Conservation (phyloP, 2,888 invertebrate species). For the Drosophila siamana region DNA sequence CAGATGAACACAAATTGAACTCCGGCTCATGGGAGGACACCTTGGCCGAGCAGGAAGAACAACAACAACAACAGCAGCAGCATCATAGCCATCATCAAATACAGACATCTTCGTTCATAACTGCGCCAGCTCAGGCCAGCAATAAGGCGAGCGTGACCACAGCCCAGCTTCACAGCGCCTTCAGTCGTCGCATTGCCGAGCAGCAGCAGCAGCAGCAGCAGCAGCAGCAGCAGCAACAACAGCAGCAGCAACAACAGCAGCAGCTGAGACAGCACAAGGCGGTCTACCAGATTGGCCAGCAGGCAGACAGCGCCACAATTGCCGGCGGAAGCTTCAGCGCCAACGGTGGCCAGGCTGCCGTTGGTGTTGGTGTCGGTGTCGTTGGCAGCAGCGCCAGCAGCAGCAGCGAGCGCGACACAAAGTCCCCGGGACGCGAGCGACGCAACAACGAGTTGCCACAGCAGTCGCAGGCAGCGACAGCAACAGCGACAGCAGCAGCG, state of each 20-base stretch:
- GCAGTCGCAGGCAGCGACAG: slow-evolving; percentile 83
- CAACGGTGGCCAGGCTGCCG: slow-evolving; percentile 83
- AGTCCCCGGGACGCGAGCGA: slow-evolving; percentile 84
- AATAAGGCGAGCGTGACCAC: slow-evolving; percentile 80
- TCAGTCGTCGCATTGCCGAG: slow-evolving; percentile 73
- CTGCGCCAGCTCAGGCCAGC: slow-evolving; percentile 28
- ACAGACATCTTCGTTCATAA: slow-evolving; percentile 30
- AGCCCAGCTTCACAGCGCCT: slow-evolving; percentile 81
- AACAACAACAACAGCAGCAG: slow-evolving; percentile 11
- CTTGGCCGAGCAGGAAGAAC: slow-evolving; percentile 49
- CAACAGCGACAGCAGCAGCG: slow-evolving; percentile 61
- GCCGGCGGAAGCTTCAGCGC: slow-evolving; percentile 83
- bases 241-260: slow-evolving; percentile 55
- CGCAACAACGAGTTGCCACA: neutral
- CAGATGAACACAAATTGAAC: slow-evolving; percentile 91
- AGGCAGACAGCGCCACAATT: slow-evolving; percentile 74
- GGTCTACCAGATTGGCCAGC: slow-evolving; percentile 52
- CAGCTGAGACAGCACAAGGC: slow-evolving; percentile 6
- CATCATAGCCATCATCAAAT: slow-evolving; percentile 29
- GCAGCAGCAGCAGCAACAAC: slow-evolving; percentile 13
- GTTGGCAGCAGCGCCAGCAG: slow-evolving; percentile 84
- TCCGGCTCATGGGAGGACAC: slow-evolving; percentile 92
- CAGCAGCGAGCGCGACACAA: slow-evolving; percentile 84
- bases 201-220: slow-evolving; percentile 52
- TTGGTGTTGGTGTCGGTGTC: slow-evolving; percentile 58